Evolutionary conservation across 2,888 invertebrate genomes (phyloP).

Genomic region (Tetranychus piercei): DNA sequence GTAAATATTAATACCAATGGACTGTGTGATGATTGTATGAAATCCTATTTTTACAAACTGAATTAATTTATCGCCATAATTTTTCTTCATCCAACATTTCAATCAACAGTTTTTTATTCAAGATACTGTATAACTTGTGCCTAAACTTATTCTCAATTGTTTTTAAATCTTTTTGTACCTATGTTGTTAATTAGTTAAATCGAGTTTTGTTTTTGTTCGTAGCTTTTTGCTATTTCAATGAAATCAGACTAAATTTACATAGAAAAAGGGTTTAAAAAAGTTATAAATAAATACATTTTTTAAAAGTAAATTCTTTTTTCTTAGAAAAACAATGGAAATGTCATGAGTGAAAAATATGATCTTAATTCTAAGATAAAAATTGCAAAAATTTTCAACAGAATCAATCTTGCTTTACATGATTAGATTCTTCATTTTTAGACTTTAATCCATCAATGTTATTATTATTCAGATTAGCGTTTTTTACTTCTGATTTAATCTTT

Average conservation of each 20-base stretch:
- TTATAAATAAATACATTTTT: no score
- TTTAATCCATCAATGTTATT: background rate
- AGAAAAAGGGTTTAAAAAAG: no score
- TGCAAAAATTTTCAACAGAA: background rate
- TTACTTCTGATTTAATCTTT: no score
- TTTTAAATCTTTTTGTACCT: background rate
- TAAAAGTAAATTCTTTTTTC: no score
- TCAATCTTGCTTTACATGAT: background rate
- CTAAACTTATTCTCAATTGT: background rate
- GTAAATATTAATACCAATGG: background rate
- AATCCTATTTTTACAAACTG: background rate
- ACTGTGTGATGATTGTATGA: background rate
- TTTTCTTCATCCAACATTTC: no score
- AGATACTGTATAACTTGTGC: background rate
- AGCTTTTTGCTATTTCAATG: no score
- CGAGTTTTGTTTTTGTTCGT: no score
- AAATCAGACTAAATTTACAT: no score
- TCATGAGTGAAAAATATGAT: background rate
- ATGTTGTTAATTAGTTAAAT: no score
- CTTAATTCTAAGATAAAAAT: background rate
- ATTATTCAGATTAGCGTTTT: background rate
- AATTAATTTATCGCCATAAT: background rate
- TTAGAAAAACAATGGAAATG: no score
- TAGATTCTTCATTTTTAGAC: background rate
- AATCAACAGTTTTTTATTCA: no score